Evolutionary conservation across 2,797 vertebrate genomes (phyloP), one percentile per base, ranked within the genome.

Genomic region (Centroberyx gerrardi): DNA sequence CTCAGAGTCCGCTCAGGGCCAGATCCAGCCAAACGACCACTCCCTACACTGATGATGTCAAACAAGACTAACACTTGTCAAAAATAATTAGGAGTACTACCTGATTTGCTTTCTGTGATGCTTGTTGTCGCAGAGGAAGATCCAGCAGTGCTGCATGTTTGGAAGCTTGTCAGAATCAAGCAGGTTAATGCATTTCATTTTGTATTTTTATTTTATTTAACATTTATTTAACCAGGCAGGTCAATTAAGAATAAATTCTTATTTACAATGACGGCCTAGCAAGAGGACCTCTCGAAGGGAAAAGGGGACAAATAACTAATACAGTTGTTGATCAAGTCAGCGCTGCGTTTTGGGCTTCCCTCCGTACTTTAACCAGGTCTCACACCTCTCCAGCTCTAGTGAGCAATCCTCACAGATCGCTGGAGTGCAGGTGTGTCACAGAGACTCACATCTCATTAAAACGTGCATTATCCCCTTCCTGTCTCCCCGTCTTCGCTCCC

Each of bases 361-460:
- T 68, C 72, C 48, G 71, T 76, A 71, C 81, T 75, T 86, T 78
- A 54, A 74, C 67, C 49, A 48, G 68, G 66, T 74, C 77, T 92
- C 75, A 71, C 72, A 58, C 62, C 64, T 80, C 80, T 85, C 68
- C 9, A 71, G 85, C 89, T 89, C 85, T 15, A 64, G 76, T 83
- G 88, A 91, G 84, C 81, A 83, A 76, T 90, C 81, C 73, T 85
- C 77, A 84, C 80, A 84, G 87, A 88, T 86, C 51, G 22, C 83
- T 81, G 71, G 72, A 84, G 84, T 86, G 82, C 88, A 91, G 90
- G 87, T 90, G 87, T 81, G 78, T 87, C 87, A 76, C 80, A 79
- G 90, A 88, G 86, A 90, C 85, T 85, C 74, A 87, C 82, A 86
- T 92, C 91, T 94, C 92, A 95, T 95, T 94, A 94, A 94, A 94